Evolutionary conservation across 2,113 vertebrate species (phyloP), one percentile per base, ranked within the genome.

Genomic region (Nycticebus coucang): DNA sequence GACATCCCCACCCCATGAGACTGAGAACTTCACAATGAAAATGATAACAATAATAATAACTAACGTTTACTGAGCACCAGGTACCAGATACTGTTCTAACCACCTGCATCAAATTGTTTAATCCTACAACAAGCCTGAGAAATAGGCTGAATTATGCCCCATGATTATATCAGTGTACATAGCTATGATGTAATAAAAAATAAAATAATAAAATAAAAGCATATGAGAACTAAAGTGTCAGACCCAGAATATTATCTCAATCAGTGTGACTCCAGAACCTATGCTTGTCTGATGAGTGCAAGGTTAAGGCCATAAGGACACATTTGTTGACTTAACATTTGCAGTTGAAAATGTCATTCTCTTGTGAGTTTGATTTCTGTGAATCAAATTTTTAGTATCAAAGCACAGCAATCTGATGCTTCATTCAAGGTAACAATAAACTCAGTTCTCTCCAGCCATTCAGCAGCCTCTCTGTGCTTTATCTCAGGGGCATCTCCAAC

Each of bases 351-450:
- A 21, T 28, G 15, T 55, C 35, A 33, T 11, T 41, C 35, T 80
- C 79, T 50, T 6, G 8, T 50, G 45, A 93, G 41, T 35, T 62
- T 87, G 24, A 19, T 33, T 41, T 33, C 4, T 2, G 24, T 37
- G 37, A 87, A 12, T 17, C 62, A 35, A 53, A 12, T 84, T 96
- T 95, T 35, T n/a, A 78, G 82, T 24, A 59, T 86, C 85, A 84
- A 53, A 66, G 21, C 22, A 93, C 80, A 87, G 71, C 53, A 79
- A 21, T 28, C 53, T 35, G 57, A 77, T 10, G 28, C 19, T 6
- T 75, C 3, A 11, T 14, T 59, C 17, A 41, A 35, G 35, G 15
- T n/a, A 37, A 62, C 17, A 26, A 64, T 6, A 2, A 17, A 69
- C 78, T 8, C 22, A 24, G 55, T 3, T 30, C 8, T 74, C 45